These are phyloP conservation scores for Chorisops tibialis DNA, from an alignment of 2,888 invertebrate genomes.

Conservation along the genomic window DNA sequence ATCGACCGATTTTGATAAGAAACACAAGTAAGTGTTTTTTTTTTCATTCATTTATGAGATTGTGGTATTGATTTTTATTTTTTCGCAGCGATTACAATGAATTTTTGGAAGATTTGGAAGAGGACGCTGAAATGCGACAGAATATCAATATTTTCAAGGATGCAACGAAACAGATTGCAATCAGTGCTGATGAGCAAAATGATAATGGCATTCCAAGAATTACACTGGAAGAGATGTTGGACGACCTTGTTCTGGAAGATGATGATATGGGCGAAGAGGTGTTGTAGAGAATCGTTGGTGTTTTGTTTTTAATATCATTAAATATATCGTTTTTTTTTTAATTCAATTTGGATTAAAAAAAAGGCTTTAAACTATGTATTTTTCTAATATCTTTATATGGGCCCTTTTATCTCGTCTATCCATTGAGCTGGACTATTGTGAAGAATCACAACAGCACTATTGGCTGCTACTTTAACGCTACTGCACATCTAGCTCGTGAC, in stretches of 20 bases:
- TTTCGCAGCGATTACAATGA: constrained; percentile 81
- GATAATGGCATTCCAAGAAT: constrained; percentile 71
- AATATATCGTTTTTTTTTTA: not conserved
- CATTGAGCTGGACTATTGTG: too few species aligned
- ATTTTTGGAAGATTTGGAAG: constrained; percentile 96
- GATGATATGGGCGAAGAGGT: constrained; percentile 65
- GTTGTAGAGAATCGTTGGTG: not conserved
- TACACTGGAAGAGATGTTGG: constrained; percentile 89
- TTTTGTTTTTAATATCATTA: not conserved
- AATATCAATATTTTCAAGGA: constrained; percentile 89
- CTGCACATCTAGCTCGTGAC: too few species aligned
- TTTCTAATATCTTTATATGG: too few species aligned
- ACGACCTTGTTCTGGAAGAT: constrained; percentile 80
- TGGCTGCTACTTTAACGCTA: too few species aligned
- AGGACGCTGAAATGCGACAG: constrained; percentile 84
- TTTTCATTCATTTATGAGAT: not conserved
- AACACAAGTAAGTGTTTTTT: constrained; percentile 55
- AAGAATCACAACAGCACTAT: too few species aligned
- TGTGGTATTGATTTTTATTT: constrained; percentile 5
- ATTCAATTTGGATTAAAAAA: not conserved
- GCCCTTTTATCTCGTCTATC: too few species aligned
- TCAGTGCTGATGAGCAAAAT: constrained; percentile 61
- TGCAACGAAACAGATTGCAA: constrained; percentile 52
- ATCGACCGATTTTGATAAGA: constrained; percentile 60
- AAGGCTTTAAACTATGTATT: not conserved